Base-by-base conservation (phyloP, 2,888 invertebrate genomes). In the Morpho achilles region DNA sequence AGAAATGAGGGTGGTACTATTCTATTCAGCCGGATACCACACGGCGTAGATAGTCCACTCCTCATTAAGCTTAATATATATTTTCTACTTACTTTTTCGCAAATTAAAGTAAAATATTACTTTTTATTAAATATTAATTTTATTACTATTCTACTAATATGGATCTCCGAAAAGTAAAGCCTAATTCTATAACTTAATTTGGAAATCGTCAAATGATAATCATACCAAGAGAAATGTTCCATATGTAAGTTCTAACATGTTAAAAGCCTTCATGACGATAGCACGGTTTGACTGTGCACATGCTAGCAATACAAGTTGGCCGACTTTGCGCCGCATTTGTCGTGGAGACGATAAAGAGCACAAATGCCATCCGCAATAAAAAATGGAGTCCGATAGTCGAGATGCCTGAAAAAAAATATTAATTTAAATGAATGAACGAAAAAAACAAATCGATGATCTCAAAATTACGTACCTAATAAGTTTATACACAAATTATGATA, bases 191-290 rank as follows among this genome's bases (percentile, higher is more conserved):
- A 16, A 16, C 16, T 16, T 16, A 16, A 16, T 1, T 16, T 16
- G 16, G 1, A 16, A 32, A 32, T 32, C 32, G 5, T 32, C 32
- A 32, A 32, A 46, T 16, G 10, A 10, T 16, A 16, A 16, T 40
- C 43, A 46, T n/a, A 88, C 90, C 77, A 71, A 62, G 53, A 89
- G 65, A 48, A 83, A 88, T 3, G 86, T 84, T 4, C 66, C 79
- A 41, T 89, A 87, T 8, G 86, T 84, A 1, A 90, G 80, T 23
- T 85, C 74, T 3, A 87, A 60, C 84, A 90, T 87, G 52, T 86
- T 86, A 66, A 88, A 91, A 1, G 91, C 88, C 60, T 87, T 91
- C 77, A 91, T 83, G 41, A 85, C 71, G 1, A 88, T 72, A 2
- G 91, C 86, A 1, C 74, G 77, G 62, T 89, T 85, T 0, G 90